Conservation (phyloP, 2,797 vertebrate genomes). For the Onychomys arenicola region DNA sequence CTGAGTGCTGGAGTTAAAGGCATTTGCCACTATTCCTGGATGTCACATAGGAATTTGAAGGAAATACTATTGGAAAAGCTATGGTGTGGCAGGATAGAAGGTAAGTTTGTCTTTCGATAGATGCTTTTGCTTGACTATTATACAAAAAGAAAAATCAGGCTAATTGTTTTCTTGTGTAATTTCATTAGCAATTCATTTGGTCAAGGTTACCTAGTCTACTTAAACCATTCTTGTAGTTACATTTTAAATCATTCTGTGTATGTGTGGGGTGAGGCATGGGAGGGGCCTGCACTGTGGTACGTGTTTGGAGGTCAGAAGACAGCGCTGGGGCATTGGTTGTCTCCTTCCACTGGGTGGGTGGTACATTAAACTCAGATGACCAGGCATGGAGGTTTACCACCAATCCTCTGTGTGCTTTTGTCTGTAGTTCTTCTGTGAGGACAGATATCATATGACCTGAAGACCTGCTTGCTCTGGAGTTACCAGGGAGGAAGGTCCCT, state of each 20-base stretch:
- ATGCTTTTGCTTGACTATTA: slow-evolving; percentile 16
- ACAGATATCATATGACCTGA: background rate
- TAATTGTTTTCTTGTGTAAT: background rate
- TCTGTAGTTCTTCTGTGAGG: background rate
- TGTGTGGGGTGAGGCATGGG: no score
- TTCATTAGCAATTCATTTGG: slow-evolving; percentile 57
- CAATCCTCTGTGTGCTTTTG: background rate
- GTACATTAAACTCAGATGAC: background rate
- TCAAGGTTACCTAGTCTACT: background rate
- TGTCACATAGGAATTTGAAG: slow-evolving; percentile 9
- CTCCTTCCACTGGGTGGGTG: no score
- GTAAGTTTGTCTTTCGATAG: slow-evolving; percentile 21
- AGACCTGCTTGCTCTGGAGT: slow-evolving; percentile 52
- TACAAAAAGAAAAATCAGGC: slow-evolving; percentile 22
- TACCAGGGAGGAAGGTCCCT: background rate
- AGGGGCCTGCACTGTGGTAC: no score
- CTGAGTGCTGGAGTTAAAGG: background rate
- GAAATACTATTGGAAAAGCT: slow-evolving; percentile 47
- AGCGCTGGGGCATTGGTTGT: background rate
- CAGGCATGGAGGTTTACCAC: background rate
- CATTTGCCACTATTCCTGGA: background rate
- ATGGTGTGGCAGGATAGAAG: background rate
- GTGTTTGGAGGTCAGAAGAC: background rate
- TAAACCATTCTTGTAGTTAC: background rate
- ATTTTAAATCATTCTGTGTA: background rate